phyloP scores from a whole-genome alignment of 2,797 vertebrate genomes.

The Channallabes apus region DNA sequence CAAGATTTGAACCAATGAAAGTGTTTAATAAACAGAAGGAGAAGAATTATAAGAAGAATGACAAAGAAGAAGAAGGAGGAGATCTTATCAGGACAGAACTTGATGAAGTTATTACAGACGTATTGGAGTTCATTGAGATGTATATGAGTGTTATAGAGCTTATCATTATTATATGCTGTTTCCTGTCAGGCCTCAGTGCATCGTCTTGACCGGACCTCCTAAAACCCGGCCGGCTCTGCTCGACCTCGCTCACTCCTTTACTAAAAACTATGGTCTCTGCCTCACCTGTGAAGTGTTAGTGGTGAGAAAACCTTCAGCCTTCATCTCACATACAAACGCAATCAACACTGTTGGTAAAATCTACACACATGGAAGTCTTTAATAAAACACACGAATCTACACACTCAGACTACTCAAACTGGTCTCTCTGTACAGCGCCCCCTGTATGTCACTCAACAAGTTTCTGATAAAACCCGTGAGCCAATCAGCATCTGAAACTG shows the following conservation, averaged over 20 bases:
- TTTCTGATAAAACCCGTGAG: too few species aligned
- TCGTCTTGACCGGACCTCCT: conserved; percentile 85
- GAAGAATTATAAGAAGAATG: too few species aligned
- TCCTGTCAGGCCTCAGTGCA: conserved; percentile 85
- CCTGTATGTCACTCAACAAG: too few species aligned
- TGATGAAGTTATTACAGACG: background rate
- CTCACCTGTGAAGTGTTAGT: conserved; percentile 87
- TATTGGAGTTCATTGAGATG: background rate
- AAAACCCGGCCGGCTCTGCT: conserved; percentile 88
- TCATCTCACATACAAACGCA: background rate
- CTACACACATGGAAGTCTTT: background rate
- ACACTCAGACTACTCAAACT: too few species aligned
- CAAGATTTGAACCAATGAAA: too few species aligned
- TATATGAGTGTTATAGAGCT: too few species aligned
- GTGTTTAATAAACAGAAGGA: too few species aligned
- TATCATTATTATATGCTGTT: background rate
- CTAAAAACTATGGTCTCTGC: conserved; percentile 91
- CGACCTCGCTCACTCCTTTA: conserved; percentile 86
- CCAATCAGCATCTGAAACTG: too few species aligned
- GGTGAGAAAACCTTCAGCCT: conserved; percentile 73
- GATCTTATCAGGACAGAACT: background rate
- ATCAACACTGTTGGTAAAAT: background rate
- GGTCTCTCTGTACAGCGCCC: too few species aligned
- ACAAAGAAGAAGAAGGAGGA: background rate
- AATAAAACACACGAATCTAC: background rate